A percentile compares a stretch with the other conserved stretches of the same genome.
These are phyloP conservation scores for Salminus brasiliensis DNA, from an alignment of 2,113 vertebrate species.

Conservation along the genomic window DNA sequence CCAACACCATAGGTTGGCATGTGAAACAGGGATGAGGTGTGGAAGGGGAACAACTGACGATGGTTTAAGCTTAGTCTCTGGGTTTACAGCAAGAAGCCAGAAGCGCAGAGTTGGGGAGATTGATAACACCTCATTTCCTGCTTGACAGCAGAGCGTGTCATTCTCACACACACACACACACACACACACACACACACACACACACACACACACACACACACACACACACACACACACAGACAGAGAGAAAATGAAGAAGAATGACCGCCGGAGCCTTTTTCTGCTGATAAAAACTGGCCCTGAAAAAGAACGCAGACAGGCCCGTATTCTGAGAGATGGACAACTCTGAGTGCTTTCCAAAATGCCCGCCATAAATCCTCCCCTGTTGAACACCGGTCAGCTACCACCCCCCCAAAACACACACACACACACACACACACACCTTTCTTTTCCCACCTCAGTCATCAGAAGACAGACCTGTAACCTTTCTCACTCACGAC, in stretches of 20 bases:
- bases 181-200: conserved; percentile 38
- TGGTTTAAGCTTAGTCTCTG: conserved; percentile 12
- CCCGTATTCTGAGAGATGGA: conserved; percentile 36
- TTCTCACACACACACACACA: conserved; percentile 42
- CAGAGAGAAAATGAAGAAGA: conserved; percentile 51
- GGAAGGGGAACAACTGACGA: neutral
- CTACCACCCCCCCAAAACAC: no score
- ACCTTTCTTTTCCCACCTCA: neutral
- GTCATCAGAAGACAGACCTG: conserved; percentile 31
- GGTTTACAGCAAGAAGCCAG: neutral
- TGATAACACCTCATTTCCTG: conserved; percentile 47
- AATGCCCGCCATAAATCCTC: conserved; percentile 28
- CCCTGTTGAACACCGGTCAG: neutral
- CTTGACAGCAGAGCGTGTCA: conserved; percentile 39
- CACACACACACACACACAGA: conserved; percentile 43
- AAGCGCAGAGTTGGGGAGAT: conserved; percentile 19
- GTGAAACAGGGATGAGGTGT: neutral
- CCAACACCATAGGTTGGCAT: neutral
- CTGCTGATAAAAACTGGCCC: conserved; percentile 8
- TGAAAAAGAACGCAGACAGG: conserved; percentile 33
- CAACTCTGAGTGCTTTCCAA: conserved; percentile 14
- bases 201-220: conserved; percentile 36
- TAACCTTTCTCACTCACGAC: conserved; percentile 11
- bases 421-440: no score
- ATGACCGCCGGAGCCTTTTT: conserved; percentile 37